Percentiles rank a stretch among this genome's conserved stretches.
Evolutionary conservation across 2,113 vertebrate species (phyloP).

Genomic region (Acrocephalus kingi): DNA sequence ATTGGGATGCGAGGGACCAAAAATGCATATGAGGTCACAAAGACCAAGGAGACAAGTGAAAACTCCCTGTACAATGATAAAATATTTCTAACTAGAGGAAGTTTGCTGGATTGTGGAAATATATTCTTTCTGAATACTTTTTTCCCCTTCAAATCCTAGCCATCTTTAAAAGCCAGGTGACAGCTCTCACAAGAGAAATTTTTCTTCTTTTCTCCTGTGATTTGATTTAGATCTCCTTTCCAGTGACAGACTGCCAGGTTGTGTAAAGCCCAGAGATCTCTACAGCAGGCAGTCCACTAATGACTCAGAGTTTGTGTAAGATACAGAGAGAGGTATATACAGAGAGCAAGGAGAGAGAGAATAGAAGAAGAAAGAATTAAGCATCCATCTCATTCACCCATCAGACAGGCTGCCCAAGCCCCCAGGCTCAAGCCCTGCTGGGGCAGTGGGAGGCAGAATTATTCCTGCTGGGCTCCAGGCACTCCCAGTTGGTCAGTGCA

Average conservation of each 20-base stretch:
- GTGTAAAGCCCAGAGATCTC: conserved; percentile 33
- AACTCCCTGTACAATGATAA: neutral
- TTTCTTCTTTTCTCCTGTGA: conserved; percentile 33
- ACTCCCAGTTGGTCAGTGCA: neutral
- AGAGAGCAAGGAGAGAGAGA: neutral
- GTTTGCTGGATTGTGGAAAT: conserved; percentile 26
- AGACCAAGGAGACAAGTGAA: neutral
- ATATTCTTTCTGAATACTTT: conserved; percentile 17
- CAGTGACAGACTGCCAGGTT: conserved; percentile 52
- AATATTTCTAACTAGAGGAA: conserved; percentile 11
- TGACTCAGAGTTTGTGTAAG: conserved; percentile 33
- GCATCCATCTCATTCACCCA: neutral
- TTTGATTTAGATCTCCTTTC: conserved; percentile 52
- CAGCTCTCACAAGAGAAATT: conserved; percentile 38
- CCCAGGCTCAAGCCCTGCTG: neutral
- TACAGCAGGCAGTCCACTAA: conserved; percentile 64
- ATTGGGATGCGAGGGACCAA: neutral
- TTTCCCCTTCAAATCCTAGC: neutral
- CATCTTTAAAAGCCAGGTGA: conserved; percentile 48
- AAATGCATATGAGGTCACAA: neutral
- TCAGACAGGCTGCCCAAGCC: neutral
- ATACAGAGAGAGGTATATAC: neutral
- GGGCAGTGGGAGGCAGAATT: neutral
- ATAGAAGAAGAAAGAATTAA: neutral
- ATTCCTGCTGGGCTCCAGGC: neutral